These are phyloP conservation scores for Huso huso DNA, from an alignment of 2,797 vertebrate genomes.

Conservation along the genomic window DNA sequence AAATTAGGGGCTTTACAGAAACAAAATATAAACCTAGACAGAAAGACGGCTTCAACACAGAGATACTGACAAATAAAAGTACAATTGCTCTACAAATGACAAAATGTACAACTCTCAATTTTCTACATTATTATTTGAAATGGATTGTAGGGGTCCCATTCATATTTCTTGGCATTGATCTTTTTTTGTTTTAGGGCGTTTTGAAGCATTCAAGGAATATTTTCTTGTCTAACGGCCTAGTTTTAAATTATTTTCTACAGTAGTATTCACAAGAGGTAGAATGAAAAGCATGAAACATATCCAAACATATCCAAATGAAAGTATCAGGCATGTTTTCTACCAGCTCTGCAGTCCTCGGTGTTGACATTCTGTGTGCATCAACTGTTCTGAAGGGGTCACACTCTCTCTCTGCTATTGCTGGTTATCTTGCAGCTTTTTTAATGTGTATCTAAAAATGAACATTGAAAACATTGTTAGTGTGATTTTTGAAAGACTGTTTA, in stretches of 20 bases:
- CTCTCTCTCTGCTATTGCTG: conserved; percentile 22
- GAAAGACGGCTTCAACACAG: neutral
- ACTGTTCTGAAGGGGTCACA: conserved; percentile 5
- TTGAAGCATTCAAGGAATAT: no score
- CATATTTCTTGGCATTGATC: no score
- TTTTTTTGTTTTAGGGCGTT: no score
- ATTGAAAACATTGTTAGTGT: no score
- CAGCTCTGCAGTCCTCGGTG: neutral
- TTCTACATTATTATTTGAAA: no score
- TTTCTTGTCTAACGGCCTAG: no score
- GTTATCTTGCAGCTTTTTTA: conserved; percentile 83
- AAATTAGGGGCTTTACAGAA: conserved; percentile 24
- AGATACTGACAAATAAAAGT: neutral
- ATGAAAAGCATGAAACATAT: conserved; percentile 19
- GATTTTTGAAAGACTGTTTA: no score
- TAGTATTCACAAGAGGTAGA: conserved; percentile 74
- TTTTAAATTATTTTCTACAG: conserved; percentile 42
- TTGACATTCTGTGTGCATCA: no score
- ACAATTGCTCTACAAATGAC: no score
- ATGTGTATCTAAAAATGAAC: conserved; percentile 83
- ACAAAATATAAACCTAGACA: conserved; percentile 5
- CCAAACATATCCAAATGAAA: conserved; percentile 17
- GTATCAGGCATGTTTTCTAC: conserved; percentile 6
- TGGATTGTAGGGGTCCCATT: no score
- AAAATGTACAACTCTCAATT: no score